Conservation (phyloP, 2,797 vertebrate genomes). For the Buceros bicornis region DNA sequence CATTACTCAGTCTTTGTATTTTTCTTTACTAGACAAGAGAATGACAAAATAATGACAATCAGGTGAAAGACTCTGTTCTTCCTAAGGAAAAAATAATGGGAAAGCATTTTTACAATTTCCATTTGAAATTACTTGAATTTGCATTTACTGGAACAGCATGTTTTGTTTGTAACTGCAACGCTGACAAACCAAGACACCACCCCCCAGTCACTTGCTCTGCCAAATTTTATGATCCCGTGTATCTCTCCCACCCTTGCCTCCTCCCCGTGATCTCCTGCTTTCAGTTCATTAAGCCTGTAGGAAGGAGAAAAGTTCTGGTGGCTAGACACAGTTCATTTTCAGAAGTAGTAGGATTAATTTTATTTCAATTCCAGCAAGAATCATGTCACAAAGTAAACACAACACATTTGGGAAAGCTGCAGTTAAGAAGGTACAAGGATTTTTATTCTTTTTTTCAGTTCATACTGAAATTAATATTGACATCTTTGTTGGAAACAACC, state of each 20-base stretch:
- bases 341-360: background rate
- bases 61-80: background rate
- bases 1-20: background rate
- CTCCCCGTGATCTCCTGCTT: slow-evolving; percentile 8
- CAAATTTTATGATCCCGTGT: background rate
- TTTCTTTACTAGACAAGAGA: background rate
- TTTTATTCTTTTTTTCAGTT: background rate
- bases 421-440: background rate
- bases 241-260: slow-evolving; percentile 9
- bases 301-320: background rate
- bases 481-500: background rate
- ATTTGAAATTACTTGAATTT: background rate
- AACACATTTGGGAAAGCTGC: background rate
- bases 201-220: background rate
- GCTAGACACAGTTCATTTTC: background rate
- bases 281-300: slow-evolving; percentile 18
- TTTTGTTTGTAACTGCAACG: background rate
- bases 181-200: background rate
- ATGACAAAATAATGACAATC: background rate
- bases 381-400: background rate
- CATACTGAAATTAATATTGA: background rate
- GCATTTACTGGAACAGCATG: background rate
- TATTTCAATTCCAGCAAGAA: slow-evolving; percentile 8
- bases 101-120: background rate
- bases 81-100: background rate